Percentiles rank a stretch among this genome's conserved stretches.
These are phyloP conservation scores for Rhopilema esculentum DNA, from an alignment of 30 jellyfish, hydroid and myxozoan genomes.

Conservation along the genomic window DNA sequence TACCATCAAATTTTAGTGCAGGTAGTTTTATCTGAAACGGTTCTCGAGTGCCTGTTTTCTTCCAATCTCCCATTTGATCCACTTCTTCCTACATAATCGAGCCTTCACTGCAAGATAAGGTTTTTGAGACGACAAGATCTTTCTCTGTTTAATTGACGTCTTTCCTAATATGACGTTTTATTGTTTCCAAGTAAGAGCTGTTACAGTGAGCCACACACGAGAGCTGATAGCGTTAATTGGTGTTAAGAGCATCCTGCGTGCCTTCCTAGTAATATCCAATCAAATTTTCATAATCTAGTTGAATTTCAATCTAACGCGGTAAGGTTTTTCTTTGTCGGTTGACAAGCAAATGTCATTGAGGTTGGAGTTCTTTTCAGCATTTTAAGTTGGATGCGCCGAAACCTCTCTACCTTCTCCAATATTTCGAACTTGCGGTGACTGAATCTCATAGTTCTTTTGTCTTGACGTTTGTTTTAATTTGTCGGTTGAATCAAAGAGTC, in stretches of 20 bases:
- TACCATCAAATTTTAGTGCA: background rate
- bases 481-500: background rate
- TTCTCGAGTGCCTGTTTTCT: background rate
- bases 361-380: background rate
- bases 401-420: background rate
- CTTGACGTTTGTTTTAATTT: background rate
- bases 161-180: background rate
- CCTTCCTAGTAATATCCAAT: background rate
- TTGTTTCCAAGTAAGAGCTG: background rate
- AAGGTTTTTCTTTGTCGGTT: background rate
- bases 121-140: too few species aligned
- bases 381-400: background rate
- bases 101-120: too few species aligned
- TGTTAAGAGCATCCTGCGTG: background rate
- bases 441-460: background rate
- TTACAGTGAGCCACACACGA: background rate
- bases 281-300: background rate
- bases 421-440: background rate
- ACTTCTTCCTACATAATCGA: background rate
- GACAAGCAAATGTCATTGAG: background rate
- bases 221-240: background rate
- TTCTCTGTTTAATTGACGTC: background rate
- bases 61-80: slow-evolving; percentile 2
- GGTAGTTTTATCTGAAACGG: slow-evolving; percentile 27
- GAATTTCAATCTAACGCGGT: background rate